Evolutionary conservation across 2,113 vertebrate genomes (phyloP).

Genomic region (Hypomesus transpacificus): DNA sequence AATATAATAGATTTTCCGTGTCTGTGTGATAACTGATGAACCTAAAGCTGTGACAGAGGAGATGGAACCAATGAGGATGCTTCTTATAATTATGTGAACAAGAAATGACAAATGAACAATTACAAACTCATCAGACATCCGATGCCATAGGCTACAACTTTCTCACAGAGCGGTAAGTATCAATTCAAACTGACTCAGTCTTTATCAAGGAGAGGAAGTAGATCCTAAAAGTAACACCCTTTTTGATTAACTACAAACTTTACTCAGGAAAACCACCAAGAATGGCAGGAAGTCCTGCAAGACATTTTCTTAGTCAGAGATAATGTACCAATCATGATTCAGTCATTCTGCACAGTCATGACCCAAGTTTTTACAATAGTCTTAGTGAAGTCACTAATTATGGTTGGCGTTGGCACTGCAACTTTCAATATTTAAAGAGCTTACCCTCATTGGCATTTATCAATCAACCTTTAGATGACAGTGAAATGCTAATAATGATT

Average conservation of each 20-base stretch:
- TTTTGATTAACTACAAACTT: slow-evolving; percentile 60
- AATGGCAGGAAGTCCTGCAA: slow-evolving; percentile 58
- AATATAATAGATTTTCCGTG: too few relatives aligned
- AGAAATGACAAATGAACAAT: too few relatives aligned
- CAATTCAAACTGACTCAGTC: slow-evolving; percentile 48
- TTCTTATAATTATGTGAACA: too few relatives aligned
- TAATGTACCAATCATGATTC: slow-evolving; percentile 43
- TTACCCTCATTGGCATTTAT: slow-evolving; percentile 47
- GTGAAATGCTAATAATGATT: too few relatives aligned
- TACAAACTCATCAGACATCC: too few relatives aligned
- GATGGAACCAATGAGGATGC: too few relatives aligned
- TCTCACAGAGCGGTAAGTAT: slow-evolving; percentile 16
- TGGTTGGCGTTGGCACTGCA: background rate
- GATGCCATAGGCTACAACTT: too few relatives aligned
- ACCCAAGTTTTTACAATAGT: too few relatives aligned
- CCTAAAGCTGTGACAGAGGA: too few relatives aligned
- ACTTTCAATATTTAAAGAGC: background rate
- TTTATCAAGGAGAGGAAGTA: slow-evolving; percentile 51
- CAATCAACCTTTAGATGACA: too few relatives aligned
- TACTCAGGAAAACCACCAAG: slow-evolving; percentile 44
- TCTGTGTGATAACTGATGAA: too few relatives aligned
- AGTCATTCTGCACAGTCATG: background rate
- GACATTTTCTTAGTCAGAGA: slow-evolving; percentile 61
- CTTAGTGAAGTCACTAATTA: background rate
- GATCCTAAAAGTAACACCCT: slow-evolving; percentile 44